A percentile compares a stretch with the other conserved stretches of the same genome.
Evolutionary conservation across 2,888 invertebrate species (phyloP).

Genomic region (Philonicus albiceps): DNA sequence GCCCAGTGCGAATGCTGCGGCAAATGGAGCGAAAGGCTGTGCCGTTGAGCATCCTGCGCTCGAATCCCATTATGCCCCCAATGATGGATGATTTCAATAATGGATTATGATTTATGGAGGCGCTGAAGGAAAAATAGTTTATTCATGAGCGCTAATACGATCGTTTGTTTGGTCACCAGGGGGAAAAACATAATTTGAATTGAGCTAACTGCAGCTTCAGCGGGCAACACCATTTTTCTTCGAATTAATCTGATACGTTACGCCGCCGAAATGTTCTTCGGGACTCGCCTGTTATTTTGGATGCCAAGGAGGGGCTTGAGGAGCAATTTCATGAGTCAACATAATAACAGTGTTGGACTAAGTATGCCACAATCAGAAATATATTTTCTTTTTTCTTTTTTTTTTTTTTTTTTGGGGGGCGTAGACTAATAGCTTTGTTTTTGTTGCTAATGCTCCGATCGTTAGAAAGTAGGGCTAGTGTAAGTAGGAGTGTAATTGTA

Average conservation of each 20-base stretch:
- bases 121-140: slow-evolving; percentile 22
- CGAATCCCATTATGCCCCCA: neutral
- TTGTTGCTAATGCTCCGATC: neutral
- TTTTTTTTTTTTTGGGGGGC: neutral
- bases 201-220: neutral
- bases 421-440: neutral
- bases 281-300: neutral
- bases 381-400: neutral
- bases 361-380: neutral
- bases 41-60: neutral
- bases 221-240: neutral
- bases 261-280: neutral
- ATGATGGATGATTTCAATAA: slow-evolving; percentile 35
- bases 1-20: neutral
- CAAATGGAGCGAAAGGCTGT: slow-evolving; percentile 35
- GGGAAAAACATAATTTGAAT: slow-evolving; percentile 15
- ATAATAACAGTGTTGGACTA: neutral
- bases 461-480: neutral
- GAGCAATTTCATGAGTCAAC: neutral
- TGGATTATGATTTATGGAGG: slow-evolving; percentile 13
- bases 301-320: neutral
- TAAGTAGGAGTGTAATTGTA: neutral
- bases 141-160: slow-evolving; percentile 15
- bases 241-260: neutral
- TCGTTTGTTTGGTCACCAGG: neutral